Percentiles rank a stretch among this genome's conserved stretches.
Conservation (phyloP, 2,113 vertebrate genomes). For the Tor tambroides region DNA sequence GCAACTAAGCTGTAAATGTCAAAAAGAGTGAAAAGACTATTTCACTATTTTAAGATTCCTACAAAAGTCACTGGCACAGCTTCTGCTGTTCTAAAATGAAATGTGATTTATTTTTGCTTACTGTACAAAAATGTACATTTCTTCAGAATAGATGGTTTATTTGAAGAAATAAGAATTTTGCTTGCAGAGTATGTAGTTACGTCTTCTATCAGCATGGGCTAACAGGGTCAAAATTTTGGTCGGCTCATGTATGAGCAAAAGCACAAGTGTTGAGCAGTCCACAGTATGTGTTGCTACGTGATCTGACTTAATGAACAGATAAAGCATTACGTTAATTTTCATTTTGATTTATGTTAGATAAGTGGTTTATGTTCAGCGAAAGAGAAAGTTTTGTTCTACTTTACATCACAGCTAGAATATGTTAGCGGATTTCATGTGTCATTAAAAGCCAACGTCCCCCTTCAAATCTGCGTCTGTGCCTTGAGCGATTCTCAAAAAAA, state of each 20-base stretch:
- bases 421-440: not conserved
- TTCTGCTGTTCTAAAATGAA: not conserved
- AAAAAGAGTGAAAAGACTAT: not conserved
- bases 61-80: not conserved
- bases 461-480: not conserved
- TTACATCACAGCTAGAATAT: not conserved
- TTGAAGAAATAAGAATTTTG: not conserved
- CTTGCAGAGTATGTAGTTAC: not conserved
- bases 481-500: not conserved
- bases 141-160: not conserved
- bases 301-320: not conserved
- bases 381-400: not conserved
- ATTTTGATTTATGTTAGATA: not conserved
- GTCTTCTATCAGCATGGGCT: not conserved
- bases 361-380: not conserved
- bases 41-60: not conserved
- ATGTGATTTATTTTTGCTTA: not conserved
- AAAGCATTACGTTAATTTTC: not conserved
- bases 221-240: not conserved
- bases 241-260: not conserved
- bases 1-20: not conserved
- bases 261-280: not conserved
- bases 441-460: constrained; percentile 3
- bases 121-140: not conserved
- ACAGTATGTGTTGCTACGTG: not conserved